Percentiles rank a stretch among this genome's conserved stretches.
These are phyloP conservation scores for Petrocephalus zakoni DNA, from an alignment of 2,113 vertebrate species.

Conservation along the genomic window DNA sequence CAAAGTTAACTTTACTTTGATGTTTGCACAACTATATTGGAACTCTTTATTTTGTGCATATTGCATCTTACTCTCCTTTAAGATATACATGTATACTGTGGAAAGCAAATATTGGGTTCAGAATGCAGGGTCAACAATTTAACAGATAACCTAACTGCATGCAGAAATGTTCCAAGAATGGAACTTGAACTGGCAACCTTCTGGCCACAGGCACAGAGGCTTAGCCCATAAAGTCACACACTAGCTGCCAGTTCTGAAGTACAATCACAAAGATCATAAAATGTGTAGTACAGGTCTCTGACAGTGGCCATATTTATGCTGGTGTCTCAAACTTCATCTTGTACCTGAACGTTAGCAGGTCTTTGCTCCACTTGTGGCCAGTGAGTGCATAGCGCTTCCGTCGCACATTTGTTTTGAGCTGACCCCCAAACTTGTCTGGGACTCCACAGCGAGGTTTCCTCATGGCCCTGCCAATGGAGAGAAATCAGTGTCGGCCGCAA, in stretches of 20 bases:
- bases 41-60: not conserved
- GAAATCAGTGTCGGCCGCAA: not conserved
- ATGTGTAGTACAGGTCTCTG: not conserved
- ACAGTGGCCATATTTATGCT: not conserved
- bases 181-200: not conserved
- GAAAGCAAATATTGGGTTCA: not conserved
- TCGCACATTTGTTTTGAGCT: slow-evolving; percentile 86
- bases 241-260: not conserved
- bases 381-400: slow-evolving; percentile 87
- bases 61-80: not conserved
- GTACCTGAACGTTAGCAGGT: slow-evolving; percentile 86
- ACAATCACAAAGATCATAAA: not conserved
- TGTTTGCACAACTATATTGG: not conserved
- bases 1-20: not conserved
- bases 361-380: slow-evolving; percentile 84
- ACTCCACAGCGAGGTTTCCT: slow-evolving; percentile 88
- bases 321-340: not conserved
- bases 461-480: slow-evolving; percentile 75
- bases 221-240: not conserved
- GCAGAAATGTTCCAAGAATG: not conserved
- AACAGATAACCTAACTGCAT: not conserved
- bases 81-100: not conserved
- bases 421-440: slow-evolving; percentile 86
- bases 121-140: not conserved
- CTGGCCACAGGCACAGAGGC: not conserved